Base-by-base conservation (phyloP, 2,888 invertebrate species). In the Aromia moschata region DNA sequence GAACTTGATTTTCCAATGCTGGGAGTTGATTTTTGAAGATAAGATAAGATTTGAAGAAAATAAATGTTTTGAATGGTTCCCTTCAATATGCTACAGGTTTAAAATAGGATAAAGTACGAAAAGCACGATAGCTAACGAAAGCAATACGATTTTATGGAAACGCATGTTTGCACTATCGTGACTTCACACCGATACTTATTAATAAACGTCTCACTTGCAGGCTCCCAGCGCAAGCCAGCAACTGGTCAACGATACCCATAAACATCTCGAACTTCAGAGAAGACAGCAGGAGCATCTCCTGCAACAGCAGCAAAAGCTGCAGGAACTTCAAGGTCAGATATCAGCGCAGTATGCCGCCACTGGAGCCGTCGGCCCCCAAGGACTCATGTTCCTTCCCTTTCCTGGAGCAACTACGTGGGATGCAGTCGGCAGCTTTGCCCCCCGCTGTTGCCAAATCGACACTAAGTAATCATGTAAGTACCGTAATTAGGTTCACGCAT, bases 321-420 rank as follows among this genome's bases (percentile, higher is more conserved):
- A 86, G 70, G 86, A 87, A 74, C 74, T 84, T 30, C 84, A 86
- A 78, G 84, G 83, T 56, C 87, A 87, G 74, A 84, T 87, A 72
- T 83, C 84, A 43, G 81, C 81, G 9, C 84, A 84, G 68, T 84
- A 84, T 73, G 80, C 81, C 7, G 77, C 79, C 51, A 58, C 66
- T 46, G 73, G 73, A 31, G 74, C 75, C 20, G 74, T 75, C 81
- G 86, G 85, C 4, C 87, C 88, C 0, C 90, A 85, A 71, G 83
- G 87, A 1, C 83, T 90, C 58, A 86, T 87, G 77, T 86, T 90
- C 70, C 82, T 90, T 60, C 90, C 91, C n/a, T 84, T 90, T n/a
- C 67, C 80, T 91, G 71, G 91, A 88, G 70, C 88, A 88, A 72
- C 82, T 88, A 76, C 77, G 79, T 73, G 78, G 76, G 10, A 56